Conservation (phyloP, 2,797 vertebrate genomes). For the Cephalopachus bancanus region DNA sequence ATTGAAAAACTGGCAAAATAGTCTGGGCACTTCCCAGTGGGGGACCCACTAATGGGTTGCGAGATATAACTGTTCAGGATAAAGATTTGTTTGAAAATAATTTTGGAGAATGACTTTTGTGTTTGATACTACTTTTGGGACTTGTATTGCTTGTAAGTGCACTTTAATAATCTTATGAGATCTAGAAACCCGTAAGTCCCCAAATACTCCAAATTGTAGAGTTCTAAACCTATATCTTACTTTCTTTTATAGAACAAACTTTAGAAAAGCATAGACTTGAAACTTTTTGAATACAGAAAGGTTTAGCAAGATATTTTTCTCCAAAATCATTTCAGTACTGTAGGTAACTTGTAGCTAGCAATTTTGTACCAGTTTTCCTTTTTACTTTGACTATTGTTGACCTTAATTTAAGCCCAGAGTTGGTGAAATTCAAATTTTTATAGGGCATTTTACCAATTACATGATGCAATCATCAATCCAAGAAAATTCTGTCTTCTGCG, state of each 20-base stretch:
- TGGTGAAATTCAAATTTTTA: slow-evolving; percentile 73
- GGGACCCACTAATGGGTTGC: neutral
- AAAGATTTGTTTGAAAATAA: slow-evolving; percentile 57
- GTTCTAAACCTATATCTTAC: slow-evolving; percentile 69
- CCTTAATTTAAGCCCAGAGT: slow-evolving; percentile 60
- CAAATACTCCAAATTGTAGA: slow-evolving; percentile 51
- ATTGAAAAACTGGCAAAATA: neutral
- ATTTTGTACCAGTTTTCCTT: slow-evolving; percentile 75
- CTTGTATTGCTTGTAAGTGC: neutral
- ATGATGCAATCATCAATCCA: slow-evolving; percentile 36
- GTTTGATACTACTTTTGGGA: neutral
- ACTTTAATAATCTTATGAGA: slow-evolving; percentile 45
- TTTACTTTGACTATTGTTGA: slow-evolving; percentile 68
- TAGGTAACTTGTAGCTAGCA: slow-evolving; percentile 54
- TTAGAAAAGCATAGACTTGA: slow-evolving; percentile 55
- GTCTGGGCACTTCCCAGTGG: neutral
- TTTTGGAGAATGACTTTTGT: neutral
- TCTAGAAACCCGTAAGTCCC: slow-evolving; percentile 59
- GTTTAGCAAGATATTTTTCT: slow-evolving; percentile 47
- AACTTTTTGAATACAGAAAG: slow-evolving; percentile 41
- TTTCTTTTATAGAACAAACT: slow-evolving; percentile 62
- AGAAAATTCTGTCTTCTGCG: slow-evolving; percentile 61
- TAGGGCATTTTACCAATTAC: slow-evolving; percentile 65
- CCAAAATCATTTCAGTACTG: slow-evolving; percentile 61
- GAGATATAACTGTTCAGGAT: slow-evolving; percentile 7